Base-by-base conservation (phyloP, 1,140 invertebrate species). In the Neotoxoptera formosana region DNA sequence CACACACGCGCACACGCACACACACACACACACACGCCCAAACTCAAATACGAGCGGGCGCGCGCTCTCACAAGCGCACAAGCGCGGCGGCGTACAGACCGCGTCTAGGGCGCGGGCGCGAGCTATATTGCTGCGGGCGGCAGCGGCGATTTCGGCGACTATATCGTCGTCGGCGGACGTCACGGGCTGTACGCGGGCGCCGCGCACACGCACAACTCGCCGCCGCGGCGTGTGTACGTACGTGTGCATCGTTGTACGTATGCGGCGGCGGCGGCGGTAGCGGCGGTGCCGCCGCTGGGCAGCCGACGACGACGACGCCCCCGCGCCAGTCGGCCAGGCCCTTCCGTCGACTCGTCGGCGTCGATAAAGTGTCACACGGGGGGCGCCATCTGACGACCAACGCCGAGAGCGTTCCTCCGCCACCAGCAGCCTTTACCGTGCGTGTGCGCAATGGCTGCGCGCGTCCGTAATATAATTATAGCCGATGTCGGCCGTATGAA, bases 361-460 rank as follows among this genome's bases (percentile, higher is more conserved):
- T 92, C 91, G 91, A 92, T 92, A 92, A 92, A 92, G 47, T 92
- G 91, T 92, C 67, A 92, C 91, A 92, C 76, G 48, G 91, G 76
- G 76, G 45, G 91, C 91, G 91, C 91, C 76, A 92, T 92, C 91
- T 92, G 91, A 92, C 91, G 91, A 92, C 91, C 91, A 92, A 92
- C 47, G 76, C 90, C 30, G 21, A 81, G 90, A 76, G 91, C 84
- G 83, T 47, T 48, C 76, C 60, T 48, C 76, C 60, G 60, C 60
- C 76, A 47, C 60, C 47, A 48, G 45, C 47, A 48, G 45, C 60
- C 7, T 83, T 51, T 92, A 34, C 47, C 45, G 41, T n/a, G 84
- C 45, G 41, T n/a, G 84, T 48, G 84, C 36, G 84, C 84, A 87
- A 47, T 87, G 45, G 45, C 84, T 45, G 47, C 47, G 25, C 14